phyloP scores from a whole-genome alignment of 2,113 vertebrate genomes.

The Toxostoma redivivum region DNA sequence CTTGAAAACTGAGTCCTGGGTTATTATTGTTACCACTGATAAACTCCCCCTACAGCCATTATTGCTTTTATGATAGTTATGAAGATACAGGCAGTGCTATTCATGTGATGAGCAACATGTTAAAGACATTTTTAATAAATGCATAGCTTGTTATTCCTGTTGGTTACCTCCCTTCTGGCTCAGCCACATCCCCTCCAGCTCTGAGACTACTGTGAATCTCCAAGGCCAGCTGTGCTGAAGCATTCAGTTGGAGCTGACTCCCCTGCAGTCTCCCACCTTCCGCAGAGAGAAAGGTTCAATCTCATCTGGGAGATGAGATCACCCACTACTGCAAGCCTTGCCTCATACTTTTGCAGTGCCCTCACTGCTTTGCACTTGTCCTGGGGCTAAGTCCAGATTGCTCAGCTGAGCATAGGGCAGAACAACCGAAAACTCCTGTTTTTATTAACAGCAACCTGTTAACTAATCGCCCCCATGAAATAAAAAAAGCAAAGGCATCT shows the following conservation, averaged over 20 bases:
- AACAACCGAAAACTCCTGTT: background rate
- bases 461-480: background rate
- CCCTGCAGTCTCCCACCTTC: background rate
- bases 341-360: background rate
- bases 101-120: background rate
- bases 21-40: constrained; percentile 58
- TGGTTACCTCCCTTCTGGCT: background rate
- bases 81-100: background rate
- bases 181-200: background rate
- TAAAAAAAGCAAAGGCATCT: background rate
- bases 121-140: background rate
- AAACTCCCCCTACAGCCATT: background rate
- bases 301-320: background rate
- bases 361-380: background rate
- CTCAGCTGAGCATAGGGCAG: background rate
- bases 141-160: background rate
- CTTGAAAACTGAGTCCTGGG: constrained; percentile 27
- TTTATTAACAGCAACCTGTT: background rate
- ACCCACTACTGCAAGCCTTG: background rate
- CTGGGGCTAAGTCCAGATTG: background rate
- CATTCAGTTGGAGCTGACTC: background rate
- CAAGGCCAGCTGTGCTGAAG: background rate
- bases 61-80: background rate
- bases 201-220: background rate
- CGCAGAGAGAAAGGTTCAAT: background rate